phyloP scores from a whole-genome alignment of 1,140 invertebrate species.

The Panulirus ornatus region DNA sequence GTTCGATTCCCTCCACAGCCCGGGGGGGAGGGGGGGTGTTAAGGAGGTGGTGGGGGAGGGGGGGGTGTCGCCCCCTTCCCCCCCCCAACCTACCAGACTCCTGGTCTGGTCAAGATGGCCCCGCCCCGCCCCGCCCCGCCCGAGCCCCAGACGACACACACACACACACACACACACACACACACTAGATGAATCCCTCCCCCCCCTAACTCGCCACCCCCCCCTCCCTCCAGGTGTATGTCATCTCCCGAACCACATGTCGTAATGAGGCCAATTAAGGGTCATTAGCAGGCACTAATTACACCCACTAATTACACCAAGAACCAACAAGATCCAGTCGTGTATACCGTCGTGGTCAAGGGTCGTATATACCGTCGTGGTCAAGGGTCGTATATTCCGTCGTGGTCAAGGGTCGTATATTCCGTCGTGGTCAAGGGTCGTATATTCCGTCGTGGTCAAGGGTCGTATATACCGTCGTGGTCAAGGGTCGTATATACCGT shows the following conservation, averaged over 20 bases:
- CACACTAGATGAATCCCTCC: background rate
- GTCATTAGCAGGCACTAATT: background rate
- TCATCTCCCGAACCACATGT: too few relatives aligned
- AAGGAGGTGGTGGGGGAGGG: slow-evolving; percentile 6
- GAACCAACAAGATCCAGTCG: background rate
- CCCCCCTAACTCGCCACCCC: background rate
- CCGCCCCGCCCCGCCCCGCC: background rate
- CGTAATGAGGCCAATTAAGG: too few relatives aligned
- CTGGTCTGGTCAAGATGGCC: background rate
- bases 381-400: too few relatives aligned
- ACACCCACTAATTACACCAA: background rate
- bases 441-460: too few relatives aligned
- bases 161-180: slow-evolving; percentile 29
- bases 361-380: too few relatives aligned
- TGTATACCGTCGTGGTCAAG: background rate
- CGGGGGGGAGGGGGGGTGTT: background rate
- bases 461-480: too few relatives aligned
- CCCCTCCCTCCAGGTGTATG: too few relatives aligned
- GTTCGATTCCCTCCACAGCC: background rate
- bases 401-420: too few relatives aligned
- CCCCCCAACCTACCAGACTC: background rate
- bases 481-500: too few relatives aligned
- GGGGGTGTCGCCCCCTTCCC: too few relatives aligned
- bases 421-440: too few relatives aligned
- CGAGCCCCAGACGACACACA: background rate